These are phyloP conservation scores for Osedax frankpressi DNA, from an alignment of 2,888 invertebrate genomes.

Conservation along the genomic window DNA sequence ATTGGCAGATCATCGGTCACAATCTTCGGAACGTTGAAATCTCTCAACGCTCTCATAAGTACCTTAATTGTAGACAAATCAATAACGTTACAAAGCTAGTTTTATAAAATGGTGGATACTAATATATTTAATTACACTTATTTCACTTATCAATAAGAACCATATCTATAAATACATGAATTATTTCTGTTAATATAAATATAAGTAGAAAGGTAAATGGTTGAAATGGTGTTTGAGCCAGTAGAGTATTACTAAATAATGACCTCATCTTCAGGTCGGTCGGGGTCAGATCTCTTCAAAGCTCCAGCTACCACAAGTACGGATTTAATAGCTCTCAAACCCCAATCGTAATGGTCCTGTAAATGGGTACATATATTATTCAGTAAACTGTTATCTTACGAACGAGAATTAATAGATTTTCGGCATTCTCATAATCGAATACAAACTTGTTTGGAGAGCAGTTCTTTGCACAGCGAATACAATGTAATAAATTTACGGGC, in stretches of 20 bases:
- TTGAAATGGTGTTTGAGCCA: neutral
- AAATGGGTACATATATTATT: neutral
- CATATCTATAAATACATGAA: no score
- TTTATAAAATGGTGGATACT: no score
- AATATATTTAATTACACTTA: no score
- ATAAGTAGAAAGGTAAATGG: no score
- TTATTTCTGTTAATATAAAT: no score
- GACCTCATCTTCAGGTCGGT: constrained; percentile 87
- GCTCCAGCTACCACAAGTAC: constrained; percentile 90
- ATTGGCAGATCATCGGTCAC: constrained; percentile 86
- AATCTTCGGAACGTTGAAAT: constrained; percentile 90
- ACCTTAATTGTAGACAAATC: no score
- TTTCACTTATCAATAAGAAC: no score
- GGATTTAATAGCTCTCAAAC: constrained; percentile 84
- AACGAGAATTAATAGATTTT: no score
- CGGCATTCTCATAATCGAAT: no score
- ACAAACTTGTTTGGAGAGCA: constrained; percentile 62
- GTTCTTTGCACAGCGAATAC: constrained; percentile 81
- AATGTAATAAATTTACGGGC: constrained; percentile 89
- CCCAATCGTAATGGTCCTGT: constrained; percentile 90
- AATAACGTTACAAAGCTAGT: no score
- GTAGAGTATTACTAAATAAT: neutral
- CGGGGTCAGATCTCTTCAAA: constrained; percentile 78
- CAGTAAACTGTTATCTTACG: no score
- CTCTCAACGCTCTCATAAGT: constrained; percentile 82